phyloP scores from a whole-genome alignment of 2,888 invertebrate species.

The Acanthosepion esculentum region DNA sequence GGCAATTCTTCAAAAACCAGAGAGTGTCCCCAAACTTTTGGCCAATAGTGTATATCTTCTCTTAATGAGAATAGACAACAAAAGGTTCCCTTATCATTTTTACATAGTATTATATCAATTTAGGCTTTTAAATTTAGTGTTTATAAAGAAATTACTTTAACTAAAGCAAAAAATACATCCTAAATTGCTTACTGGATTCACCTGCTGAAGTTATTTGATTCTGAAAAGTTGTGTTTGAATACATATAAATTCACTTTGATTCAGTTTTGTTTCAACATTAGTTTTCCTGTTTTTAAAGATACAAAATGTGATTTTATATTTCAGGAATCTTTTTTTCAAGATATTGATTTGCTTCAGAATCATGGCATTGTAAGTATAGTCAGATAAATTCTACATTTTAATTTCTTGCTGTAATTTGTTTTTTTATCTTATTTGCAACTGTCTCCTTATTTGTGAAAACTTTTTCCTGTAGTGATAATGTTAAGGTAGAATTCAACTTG shows the following conservation, averaged over 20 bases:
- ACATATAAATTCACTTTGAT: background rate
- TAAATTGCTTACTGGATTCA: background rate
- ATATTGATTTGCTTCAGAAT: constrained; percentile 81
- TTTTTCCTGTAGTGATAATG: too few species aligned
- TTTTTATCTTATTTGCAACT: background rate
- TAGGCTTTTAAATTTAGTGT: background rate
- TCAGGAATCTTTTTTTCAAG: constrained; percentile 83
- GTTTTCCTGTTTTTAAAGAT: background rate
- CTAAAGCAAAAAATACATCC: too few species aligned
- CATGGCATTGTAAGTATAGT: constrained; percentile 78
- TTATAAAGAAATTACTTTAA: background rate
- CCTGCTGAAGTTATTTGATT: background rate
- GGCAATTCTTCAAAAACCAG: too few species aligned
- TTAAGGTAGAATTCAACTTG: too few species aligned
- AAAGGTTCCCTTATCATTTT: too few species aligned
- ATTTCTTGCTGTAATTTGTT: background rate
- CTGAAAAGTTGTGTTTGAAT: background rate
- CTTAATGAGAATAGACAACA: too few species aligned
- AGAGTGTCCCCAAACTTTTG: too few species aligned
- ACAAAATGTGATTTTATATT: constrained; percentile 54
- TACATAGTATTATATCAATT: background rate
- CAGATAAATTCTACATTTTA: background rate
- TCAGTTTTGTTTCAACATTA: background rate
- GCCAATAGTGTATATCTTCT: too few species aligned
- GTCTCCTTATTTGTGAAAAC: too few species aligned